Percentiles rank a stretch among this genome's conserved stretches.
Evolutionary conservation across 1,140 invertebrate species (phyloP).

Genomic region (Ganaspis sp.): DNA sequence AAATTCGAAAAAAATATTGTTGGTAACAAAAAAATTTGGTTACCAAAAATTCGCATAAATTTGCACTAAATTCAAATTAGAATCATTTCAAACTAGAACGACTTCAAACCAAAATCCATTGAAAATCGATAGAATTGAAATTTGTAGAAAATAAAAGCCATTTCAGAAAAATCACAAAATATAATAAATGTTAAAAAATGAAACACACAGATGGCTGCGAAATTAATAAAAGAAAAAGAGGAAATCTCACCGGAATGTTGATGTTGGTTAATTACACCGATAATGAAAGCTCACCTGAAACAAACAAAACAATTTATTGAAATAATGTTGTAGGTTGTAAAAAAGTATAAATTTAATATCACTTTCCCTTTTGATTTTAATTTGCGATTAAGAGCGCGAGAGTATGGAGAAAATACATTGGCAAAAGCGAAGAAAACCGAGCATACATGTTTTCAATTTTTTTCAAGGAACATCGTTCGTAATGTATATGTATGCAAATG

Average conservation of each 20-base stretch:
- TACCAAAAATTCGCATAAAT: too few relatives aligned
- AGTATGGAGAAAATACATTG: background rate
- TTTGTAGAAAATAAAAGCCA: too few relatives aligned
- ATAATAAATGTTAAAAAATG: too few relatives aligned
- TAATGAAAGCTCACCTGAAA: constrained; percentile 17
- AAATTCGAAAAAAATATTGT: too few relatives aligned
- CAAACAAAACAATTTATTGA: background rate
- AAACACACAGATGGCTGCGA: too few relatives aligned
- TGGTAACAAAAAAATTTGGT: too few relatives aligned
- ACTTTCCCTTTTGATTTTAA: constrained; percentile 15
- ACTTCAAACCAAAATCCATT: too few relatives aligned
- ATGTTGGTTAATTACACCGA: background rate
- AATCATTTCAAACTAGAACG: too few relatives aligned
- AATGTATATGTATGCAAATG: background rate
- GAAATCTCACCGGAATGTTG: background rate
- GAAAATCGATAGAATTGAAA: too few relatives aligned
- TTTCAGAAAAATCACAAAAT: too few relatives aligned
- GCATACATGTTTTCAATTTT: background rate
- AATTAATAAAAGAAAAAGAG: background rate
- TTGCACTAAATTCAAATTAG: too few relatives aligned
- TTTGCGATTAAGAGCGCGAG: background rate
- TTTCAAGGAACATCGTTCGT: background rate
- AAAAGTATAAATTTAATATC: background rate
- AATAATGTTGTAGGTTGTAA: background rate
- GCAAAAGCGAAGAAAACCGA: constrained; percentile 15